phyloP scores from a whole-genome alignment of 1,140 invertebrate species.

The Leptinotarsa undecemlineata region DNA sequence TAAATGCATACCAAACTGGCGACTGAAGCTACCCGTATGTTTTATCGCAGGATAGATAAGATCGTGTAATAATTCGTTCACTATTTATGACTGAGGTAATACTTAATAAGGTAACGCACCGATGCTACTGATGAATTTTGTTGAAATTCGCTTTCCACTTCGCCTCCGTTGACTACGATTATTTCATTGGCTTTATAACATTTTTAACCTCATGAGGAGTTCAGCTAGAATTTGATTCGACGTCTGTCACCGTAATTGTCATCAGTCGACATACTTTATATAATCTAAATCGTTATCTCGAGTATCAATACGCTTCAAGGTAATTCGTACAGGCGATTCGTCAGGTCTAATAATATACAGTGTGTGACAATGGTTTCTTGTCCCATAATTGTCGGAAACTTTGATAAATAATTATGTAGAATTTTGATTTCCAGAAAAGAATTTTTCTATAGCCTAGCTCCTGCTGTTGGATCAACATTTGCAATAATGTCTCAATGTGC shows the following conservation, averaged over 20 bases:
- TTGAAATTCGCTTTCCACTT: constrained; percentile 2
- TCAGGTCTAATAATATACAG: no score
- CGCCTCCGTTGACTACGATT: neutral
- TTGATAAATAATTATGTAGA: no score
- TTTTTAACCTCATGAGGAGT: no score
- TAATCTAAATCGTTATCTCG: neutral
- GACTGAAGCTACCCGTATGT: constrained; percentile 3
- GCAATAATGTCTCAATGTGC: no score
- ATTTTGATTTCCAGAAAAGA: no score
- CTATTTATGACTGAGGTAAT: neutral
- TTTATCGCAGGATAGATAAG: neutral
- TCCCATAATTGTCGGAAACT: no score
- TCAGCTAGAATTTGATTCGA: neutral
- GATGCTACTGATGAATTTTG: neutral
- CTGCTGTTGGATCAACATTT: no score
- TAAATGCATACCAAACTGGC: neutral
- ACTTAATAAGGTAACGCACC: neutral
- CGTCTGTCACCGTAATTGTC: neutral
- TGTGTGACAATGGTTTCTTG: no score
- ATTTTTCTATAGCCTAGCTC: no score
- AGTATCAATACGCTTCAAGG: neutral
- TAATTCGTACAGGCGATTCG: neutral
- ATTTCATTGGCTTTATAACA: neutral
- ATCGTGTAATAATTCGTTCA: neutral
- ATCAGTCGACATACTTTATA: neutral